phyloP scores from a whole-genome alignment of 1,140 invertebrate genomes.

The Calephelis nemesis region DNA sequence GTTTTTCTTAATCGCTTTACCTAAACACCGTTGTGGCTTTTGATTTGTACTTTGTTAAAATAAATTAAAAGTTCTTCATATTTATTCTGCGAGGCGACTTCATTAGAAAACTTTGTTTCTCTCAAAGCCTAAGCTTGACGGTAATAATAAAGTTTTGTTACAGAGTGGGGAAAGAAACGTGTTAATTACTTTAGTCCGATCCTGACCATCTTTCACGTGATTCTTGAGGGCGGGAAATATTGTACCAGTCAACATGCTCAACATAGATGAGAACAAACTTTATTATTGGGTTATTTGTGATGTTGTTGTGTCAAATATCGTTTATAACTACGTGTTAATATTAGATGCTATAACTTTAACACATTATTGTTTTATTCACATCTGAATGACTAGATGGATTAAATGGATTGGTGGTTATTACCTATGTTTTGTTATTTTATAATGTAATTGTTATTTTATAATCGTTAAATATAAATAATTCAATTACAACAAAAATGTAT shows the following conservation, averaged over 20 bases:
- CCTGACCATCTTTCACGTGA: conserved; percentile 47
- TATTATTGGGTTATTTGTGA: background rate
- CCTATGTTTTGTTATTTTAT: no score
- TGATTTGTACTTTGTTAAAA: conserved; percentile 56
- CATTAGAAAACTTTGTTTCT: conserved; percentile 76
- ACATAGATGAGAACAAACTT: conserved; percentile 17
- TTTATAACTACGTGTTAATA: no score
- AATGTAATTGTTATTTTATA: no score
- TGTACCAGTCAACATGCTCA: conserved; percentile 10
- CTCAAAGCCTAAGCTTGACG: conserved; percentile 70
- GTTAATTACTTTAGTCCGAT: conserved; percentile 67
- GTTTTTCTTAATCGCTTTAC: conserved; percentile 15
- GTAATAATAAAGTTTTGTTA: conserved; percentile 78
- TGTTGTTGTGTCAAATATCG: background rate
- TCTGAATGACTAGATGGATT: no score
- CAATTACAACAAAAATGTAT: no score
- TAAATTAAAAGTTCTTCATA: conserved; percentile 71
- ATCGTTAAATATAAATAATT: no score
- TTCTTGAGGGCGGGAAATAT: conserved; percentile 7
- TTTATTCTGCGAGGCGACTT: conserved; percentile 70
- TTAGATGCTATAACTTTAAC: no score
- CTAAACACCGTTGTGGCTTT: conserved; percentile 30
- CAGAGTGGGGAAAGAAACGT: conserved; percentile 66
- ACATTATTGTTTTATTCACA: no score
- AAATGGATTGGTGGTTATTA: no score